Evolutionary conservation across 2,113 vertebrate species (phyloP), one percentile per base, ranked within the genome.

Genomic region (Aramus guarauna): DNA sequence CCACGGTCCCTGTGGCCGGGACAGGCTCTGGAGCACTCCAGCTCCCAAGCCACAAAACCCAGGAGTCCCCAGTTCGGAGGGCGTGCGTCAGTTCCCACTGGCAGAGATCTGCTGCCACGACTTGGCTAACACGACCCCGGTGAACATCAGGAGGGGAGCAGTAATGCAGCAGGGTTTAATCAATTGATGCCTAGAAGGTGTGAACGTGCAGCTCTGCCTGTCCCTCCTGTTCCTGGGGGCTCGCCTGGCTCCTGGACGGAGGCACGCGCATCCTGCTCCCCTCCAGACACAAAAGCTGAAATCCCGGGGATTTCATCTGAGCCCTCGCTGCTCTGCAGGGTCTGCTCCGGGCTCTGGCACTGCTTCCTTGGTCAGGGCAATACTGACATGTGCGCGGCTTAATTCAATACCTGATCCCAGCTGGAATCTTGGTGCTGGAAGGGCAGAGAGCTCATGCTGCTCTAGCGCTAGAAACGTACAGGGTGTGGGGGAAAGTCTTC

Each of bases 161-260:
- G n/a, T 41, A 85, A 76, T 36, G 73, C 93, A 76, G 92, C 73
- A 39, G 88, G 81, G 55, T 91, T 67, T 45, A 47, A 84, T 82
- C 7, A 5, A 58, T 67, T 63, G 34, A 13, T 12, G 26, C 88
- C 83, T 26, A 32, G 56, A 12, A 87, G 62, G 87, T 47, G 74
- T 34, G 66, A 92, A 50, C 3, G 36, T 30, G 56, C 77, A 20
- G 78, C 66, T 41, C 71, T 79, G 69, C 62, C 48, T 29, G 68
- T 16, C 75, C 88, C 37, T 55, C 50, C 71, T 50, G 82, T 37
- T 41, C 37, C 55, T 1, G 1, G n/a, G 83, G 68, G 71, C 75
- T 86, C 1, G 0, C 56, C 59, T 26, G 68, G 39, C 45, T 52
- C 87, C 77, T 26, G 52, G 47, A 20, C 6, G 6, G 47, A 39